These are phyloP conservation scores for Oryctes rhinoceros DNA, from an alignment of 1,140 invertebrate species.

Conservation along the genomic window DNA sequence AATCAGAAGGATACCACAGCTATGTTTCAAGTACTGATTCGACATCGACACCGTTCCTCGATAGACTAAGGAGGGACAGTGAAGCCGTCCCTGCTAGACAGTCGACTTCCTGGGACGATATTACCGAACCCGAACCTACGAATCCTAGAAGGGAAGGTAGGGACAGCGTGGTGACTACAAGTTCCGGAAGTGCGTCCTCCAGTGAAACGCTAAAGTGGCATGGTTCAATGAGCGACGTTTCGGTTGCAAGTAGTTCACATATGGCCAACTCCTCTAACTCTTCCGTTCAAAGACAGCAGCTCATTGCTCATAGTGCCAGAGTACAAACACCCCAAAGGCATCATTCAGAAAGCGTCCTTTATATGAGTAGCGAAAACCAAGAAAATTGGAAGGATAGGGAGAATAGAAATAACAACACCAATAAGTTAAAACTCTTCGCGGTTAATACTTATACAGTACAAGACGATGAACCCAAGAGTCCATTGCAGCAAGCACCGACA, in stretches of 20 bases:
- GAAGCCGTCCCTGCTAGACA: slow-evolving; percentile 67
- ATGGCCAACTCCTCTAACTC: slow-evolving; percentile 51
- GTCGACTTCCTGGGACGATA: slow-evolving; percentile 63
- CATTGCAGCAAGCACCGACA: slow-evolving; percentile 30
- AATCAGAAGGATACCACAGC: slow-evolving; percentile 83
- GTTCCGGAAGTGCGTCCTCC: slow-evolving; percentile 76
- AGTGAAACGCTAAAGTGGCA: slow-evolving; percentile 86
- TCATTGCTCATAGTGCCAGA: slow-evolving; percentile 79
- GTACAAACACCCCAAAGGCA: slow-evolving; percentile 83
- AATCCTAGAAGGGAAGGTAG: slow-evolving; percentile 62
- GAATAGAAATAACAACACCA: slow-evolving; percentile 60
- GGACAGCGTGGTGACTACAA: slow-evolving; percentile 75
- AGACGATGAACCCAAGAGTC: slow-evolving; percentile 53
- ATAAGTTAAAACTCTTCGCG: slow-evolving; percentile 66
- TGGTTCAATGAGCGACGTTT: slow-evolving; percentile 80
- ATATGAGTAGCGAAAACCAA: slow-evolving; percentile 64
- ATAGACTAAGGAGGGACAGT: slow-evolving; percentile 70
- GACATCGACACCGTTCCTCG: slow-evolving; percentile 80
- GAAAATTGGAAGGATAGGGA: slow-evolving; percentile 56
- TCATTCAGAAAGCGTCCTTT: slow-evolving; percentile 81
- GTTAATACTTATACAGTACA: slow-evolving; percentile 69
- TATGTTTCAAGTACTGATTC: slow-evolving; percentile 83
- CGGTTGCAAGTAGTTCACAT: slow-evolving; percentile 67
- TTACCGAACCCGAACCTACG: slow-evolving; percentile 58
- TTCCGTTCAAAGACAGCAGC: slow-evolving; percentile 65